Evolutionary conservation across 2,797 vertebrate species (phyloP).

Genomic region (Thripadectes ignobilis): DNA sequence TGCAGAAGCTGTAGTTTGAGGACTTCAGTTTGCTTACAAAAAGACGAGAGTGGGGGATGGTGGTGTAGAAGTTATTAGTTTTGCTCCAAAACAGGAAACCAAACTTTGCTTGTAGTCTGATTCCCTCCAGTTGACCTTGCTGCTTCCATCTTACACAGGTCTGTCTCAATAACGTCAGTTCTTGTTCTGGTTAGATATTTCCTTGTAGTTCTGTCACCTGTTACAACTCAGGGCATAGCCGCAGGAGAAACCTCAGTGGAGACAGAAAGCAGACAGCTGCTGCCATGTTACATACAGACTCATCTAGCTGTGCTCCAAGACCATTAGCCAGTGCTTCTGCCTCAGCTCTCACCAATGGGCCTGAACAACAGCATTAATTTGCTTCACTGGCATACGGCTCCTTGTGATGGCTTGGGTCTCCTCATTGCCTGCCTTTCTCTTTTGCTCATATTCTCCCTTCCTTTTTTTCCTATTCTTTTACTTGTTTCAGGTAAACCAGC

Average conservation of each 20-base stretch:
- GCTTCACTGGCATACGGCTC: background rate
- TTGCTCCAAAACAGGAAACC: background rate
- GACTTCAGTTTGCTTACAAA: background rate
- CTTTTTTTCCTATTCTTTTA: background rate
- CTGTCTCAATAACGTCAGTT: background rate
- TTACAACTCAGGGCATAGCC: background rate
- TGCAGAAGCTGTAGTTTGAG: background rate
- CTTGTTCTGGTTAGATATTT: background rate
- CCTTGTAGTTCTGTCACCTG: background rate
- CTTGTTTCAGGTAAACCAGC: background rate
- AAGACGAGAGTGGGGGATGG: background rate
- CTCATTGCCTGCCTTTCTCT: background rate
- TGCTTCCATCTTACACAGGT: background rate
- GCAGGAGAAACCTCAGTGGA: background rate
- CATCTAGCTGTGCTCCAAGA: fast-evolving
- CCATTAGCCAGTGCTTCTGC: background rate
- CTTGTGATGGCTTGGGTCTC: background rate
- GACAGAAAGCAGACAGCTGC: background rate
- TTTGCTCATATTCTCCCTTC: background rate
- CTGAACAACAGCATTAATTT: background rate
- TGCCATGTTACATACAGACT: background rate
- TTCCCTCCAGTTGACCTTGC: background rate
- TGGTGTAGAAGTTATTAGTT: background rate
- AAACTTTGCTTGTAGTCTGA: background rate
- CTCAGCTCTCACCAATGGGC: background rate